Conservation (phyloP, 2,113 vertebrate species). For the Heterotilapia buettikoferi region DNA sequence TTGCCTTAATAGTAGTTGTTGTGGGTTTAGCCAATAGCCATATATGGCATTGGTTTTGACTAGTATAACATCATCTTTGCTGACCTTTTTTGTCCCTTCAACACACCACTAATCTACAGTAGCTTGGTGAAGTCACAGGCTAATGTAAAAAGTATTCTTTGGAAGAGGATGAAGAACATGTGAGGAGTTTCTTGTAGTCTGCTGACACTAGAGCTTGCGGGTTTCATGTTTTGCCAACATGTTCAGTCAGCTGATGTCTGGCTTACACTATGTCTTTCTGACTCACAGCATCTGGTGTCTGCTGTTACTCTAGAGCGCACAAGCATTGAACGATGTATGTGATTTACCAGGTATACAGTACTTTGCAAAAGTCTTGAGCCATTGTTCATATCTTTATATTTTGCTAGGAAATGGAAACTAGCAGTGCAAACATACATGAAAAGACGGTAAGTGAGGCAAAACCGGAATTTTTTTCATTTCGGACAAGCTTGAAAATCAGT, state of each 20-base stretch:
- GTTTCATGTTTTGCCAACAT: slow-evolving; percentile 32
- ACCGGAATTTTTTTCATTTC: neutral
- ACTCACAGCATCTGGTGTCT: neutral
- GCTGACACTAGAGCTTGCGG: slow-evolving; percentile 17
- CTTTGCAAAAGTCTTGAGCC: neutral
- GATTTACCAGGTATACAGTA: neutral
- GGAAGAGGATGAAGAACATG: neutral
- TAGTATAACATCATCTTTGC: neutral
- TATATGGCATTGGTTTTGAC: slow-evolving; percentile 21
- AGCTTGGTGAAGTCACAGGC: neutral
- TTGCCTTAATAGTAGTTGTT: neutral
- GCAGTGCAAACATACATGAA: neutral
- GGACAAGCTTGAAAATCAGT: neutral
- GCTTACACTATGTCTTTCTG: neutral
- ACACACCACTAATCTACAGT: neutral
- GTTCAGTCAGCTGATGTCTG: slow-evolving; percentile 39
- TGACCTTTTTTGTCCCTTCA: neutral
- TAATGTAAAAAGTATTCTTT: neutral
- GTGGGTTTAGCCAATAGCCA: slow-evolving; percentile 13
- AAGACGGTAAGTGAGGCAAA: neutral
- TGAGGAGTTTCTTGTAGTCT: neutral
- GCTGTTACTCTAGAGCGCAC: neutral
- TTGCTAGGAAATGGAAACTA: neutral
- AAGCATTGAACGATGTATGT: neutral
- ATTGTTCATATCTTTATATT: neutral